phyloP scores from a whole-genome alignment of 2,797 vertebrate species.

The Eospalax fontanierii region DNA sequence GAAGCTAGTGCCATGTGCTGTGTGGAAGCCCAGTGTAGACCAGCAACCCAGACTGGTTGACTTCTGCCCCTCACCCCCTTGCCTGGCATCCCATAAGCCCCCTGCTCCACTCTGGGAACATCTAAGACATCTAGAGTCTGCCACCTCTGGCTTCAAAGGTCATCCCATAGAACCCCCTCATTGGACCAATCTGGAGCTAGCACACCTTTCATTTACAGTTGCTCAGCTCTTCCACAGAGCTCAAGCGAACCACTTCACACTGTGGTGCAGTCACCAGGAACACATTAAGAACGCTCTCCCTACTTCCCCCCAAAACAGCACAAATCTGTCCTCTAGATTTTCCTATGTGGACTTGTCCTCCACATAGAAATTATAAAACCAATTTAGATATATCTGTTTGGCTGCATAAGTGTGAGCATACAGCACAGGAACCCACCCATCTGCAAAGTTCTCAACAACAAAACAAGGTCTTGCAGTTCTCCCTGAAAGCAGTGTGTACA shows the following conservation, averaged over 20 bases:
- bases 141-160: background rate
- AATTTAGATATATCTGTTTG: background rate
- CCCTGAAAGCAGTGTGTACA: background rate
- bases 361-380: conserved; percentile 53
- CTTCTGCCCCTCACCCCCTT: background rate
- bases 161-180: background rate
- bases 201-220: background rate
- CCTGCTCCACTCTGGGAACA: background rate
- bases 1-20: background rate
- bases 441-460: background rate
- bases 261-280: background rate
- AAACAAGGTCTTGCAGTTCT: background rate
- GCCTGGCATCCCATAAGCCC: background rate
- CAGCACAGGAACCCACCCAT: background rate
- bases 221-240: background rate
- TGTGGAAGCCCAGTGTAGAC: background rate
- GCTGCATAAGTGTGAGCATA: background rate
- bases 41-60: background rate
- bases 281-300: background rate
- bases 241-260: background rate
- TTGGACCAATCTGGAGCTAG: fast-evolving
- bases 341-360: conserved; percentile 59
- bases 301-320: conserved; percentile 30
- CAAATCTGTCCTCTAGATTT: background rate
- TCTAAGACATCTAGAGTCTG: fast-evolving